These are phyloP conservation scores for Carassius carassius DNA, from an alignment of 2,113 vertebrate species.

Conservation along the genomic window DNA sequence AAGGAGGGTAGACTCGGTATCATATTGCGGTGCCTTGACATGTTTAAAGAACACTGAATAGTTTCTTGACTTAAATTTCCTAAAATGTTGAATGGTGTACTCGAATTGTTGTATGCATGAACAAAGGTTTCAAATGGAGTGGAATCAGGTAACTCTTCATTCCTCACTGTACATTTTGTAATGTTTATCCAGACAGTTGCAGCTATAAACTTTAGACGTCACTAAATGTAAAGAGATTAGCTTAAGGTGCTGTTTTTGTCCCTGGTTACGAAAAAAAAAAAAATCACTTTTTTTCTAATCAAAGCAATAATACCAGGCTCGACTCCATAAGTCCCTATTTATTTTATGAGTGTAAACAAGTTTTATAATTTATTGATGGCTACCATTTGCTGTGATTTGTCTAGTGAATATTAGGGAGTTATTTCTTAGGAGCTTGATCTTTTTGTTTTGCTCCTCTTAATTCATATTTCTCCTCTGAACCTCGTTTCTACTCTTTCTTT, in stretches of 20 bases:
- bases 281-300: constrained; percentile 20
- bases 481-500: constrained; percentile 11
- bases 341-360: constrained; percentile 51
- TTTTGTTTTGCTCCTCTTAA: constrained; percentile 20
- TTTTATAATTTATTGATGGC: constrained; percentile 59
- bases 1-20: constrained; percentile 36
- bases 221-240: constrained; percentile 38
- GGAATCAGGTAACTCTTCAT: constrained; percentile 53
- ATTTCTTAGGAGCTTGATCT: neutral
- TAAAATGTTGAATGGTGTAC: constrained; percentile 43
- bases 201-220: constrained; percentile 45
- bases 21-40: constrained; percentile 66
- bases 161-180: constrained; percentile 16
- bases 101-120: constrained; percentile 57
- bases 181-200: constrained; percentile 36
- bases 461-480: constrained; percentile 23
- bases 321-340: constrained; percentile 54
- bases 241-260: constrained; percentile 39
- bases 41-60: constrained; percentile 47
- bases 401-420: constrained; percentile 36
- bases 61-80: constrained; percentile 41
- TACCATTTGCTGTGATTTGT: constrained; percentile 51
- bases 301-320: constrained; percentile 59
- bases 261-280: constrained; percentile 7
- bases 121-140: constrained; percentile 46